phyloP scores from a whole-genome alignment of 2,113 vertebrate species.

The Eira barbara region DNA sequence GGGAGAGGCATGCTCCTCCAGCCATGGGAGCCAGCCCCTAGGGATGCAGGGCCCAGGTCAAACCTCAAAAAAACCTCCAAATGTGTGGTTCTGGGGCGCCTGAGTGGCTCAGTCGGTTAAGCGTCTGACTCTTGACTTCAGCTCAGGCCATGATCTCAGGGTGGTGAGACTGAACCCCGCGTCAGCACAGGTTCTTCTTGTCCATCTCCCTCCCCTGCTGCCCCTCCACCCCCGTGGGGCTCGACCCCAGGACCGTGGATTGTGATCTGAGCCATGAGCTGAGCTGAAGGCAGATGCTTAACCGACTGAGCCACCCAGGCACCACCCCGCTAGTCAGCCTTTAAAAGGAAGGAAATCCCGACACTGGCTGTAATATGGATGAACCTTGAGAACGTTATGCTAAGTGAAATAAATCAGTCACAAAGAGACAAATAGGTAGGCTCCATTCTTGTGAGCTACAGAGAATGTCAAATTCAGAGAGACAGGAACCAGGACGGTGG shows the following conservation, averaged over 20 bases:
- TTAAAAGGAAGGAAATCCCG: neutral
- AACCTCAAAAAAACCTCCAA: neutral
- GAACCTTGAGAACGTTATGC: neutral
- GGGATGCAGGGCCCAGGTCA: neutral
- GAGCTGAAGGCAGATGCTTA: too few relatives aligned
- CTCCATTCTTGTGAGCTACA: neutral
- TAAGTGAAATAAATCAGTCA: neutral
- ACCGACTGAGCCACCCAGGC: too few relatives aligned
- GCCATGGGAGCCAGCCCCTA: neutral
- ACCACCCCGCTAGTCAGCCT: neutral
- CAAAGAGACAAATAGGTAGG: neutral
- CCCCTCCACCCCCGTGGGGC: neutral
- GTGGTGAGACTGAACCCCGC: neutral
- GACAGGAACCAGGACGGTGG: neutral
- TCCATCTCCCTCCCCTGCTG: neutral
- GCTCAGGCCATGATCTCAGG: neutral
- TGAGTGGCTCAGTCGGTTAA: too few relatives aligned
- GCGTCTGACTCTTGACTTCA: neutral
- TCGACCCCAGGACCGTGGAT: neutral
- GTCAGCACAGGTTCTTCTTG: neutral
- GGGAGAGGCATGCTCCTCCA: neutral
- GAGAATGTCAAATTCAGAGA: neutral
- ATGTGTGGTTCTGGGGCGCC: neutral
- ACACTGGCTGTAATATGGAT: neutral
- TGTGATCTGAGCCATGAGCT: too few relatives aligned